Percentiles rank a stretch among this genome's conserved stretches.
phyloP scores from a whole-genome alignment of 2,113 vertebrate species.

The Antechinus flavipes region DNA sequence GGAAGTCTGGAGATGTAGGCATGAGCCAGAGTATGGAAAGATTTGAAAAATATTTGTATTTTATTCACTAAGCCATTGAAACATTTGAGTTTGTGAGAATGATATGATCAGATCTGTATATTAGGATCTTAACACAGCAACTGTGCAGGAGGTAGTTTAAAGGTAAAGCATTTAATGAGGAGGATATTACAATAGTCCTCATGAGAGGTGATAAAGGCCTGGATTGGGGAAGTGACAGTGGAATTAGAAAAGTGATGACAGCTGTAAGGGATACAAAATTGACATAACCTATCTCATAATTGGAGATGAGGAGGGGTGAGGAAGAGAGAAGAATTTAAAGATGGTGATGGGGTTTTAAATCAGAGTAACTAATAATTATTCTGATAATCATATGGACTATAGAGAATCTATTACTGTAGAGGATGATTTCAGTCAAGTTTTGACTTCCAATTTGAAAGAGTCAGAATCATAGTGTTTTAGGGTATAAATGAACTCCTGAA shows the following conservation, averaged over 20 bases:
- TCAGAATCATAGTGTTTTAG: not conserved
- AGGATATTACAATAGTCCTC: not conserved
- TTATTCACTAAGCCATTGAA: not conserved
- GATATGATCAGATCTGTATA: not conserved
- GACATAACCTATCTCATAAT: not conserved
- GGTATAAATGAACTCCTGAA: not conserved
- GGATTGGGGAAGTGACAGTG: not conserved
- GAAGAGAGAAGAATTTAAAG: not conserved
- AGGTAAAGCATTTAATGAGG: not conserved
- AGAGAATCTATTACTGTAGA: not conserved
- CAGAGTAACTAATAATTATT: not conserved
- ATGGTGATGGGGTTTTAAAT: not conserved
- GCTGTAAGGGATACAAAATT: not conserved
- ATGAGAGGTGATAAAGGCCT: not conserved
- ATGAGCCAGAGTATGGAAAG: not conserved
- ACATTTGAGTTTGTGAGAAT: not conserved
- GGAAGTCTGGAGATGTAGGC: not conserved
- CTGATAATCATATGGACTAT: not conserved
- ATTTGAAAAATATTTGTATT: not conserved
- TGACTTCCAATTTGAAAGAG: not conserved
- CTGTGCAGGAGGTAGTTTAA: not conserved
- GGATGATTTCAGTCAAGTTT: not conserved
- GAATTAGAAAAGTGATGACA: not conserved
- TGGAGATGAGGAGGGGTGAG: not conserved
- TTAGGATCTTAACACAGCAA: not conserved